phyloP scores from a whole-genome alignment of 2,888 invertebrate genomes.

The Erynnis tages region DNA sequence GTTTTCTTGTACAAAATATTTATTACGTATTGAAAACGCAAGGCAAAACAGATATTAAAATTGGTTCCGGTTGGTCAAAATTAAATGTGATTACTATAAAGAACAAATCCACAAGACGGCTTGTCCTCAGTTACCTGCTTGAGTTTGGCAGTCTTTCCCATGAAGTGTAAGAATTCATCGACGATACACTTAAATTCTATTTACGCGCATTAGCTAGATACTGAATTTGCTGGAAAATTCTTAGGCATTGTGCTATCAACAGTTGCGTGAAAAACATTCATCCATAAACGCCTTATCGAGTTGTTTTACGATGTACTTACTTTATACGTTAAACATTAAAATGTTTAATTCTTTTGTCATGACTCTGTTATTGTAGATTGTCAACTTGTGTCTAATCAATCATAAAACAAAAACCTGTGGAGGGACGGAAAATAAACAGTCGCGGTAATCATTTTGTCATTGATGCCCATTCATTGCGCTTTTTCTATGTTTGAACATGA shows the following conservation, averaged over 20 bases:
- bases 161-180: too few species aligned
- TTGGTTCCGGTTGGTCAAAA: too few species aligned
- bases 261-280: slow-evolving; percentile 19
- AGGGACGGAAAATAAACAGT: slow-evolving; percentile 29
- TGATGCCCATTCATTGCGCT: slow-evolving; percentile 20
- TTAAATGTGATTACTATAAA: too few species aligned
- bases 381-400: slow-evolving; percentile 35
- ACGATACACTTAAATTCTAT: too few species aligned
- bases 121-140: too few species aligned
- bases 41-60: too few species aligned
- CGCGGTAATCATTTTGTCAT: slow-evolving; percentile 28
- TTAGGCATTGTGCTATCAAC: slow-evolving; percentile 13
- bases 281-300: slow-evolving; percentile 21
- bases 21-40: too few species aligned
- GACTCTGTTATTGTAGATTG: slow-evolving; percentile 18
- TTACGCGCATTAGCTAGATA: too few species aligned
- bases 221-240: slow-evolving; percentile 13
- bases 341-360: slow-evolving; percentile 28
- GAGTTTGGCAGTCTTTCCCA: too few species aligned
- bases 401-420: slow-evolving; percentile 30
- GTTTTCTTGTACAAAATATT: too few species aligned
- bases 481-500: slow-evolving; percentile 25
- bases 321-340: slow-evolving; percentile 26
- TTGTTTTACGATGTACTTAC: slow-evolving; percentile 22
- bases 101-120: too few species aligned